phyloP scores from a whole-genome alignment of 2,113 vertebrate species.

The Semicossyphus pulcher region DNA sequence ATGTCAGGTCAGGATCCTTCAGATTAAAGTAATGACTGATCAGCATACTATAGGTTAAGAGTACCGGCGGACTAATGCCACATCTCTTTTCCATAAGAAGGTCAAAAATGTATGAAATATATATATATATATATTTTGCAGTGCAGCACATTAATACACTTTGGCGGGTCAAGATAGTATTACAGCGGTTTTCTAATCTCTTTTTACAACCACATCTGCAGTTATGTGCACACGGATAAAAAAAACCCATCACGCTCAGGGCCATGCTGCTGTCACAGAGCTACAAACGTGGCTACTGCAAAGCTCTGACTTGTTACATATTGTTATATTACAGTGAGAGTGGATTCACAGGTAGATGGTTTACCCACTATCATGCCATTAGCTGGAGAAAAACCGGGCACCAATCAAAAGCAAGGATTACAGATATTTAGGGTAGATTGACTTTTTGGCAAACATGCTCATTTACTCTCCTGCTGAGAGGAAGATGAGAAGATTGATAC shows the following conservation, averaged over 20 bases:
- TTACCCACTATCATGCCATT: slow-evolving; percentile 43
- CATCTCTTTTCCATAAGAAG: slow-evolving; percentile 8
- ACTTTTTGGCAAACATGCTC: not conserved
- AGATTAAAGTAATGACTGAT: slow-evolving; percentile 13
- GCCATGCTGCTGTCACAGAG: slow-evolving; percentile 33
- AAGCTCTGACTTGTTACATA: slow-evolving; percentile 35
- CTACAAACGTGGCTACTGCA: slow-evolving; percentile 30
- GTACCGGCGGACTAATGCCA: not conserved
- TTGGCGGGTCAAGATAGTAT: not conserved
- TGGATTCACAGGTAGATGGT: slow-evolving; percentile 57
- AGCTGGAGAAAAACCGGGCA: slow-evolving; percentile 39
- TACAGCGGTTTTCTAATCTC: slow-evolving; percentile 28
- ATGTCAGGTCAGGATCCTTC: slow-evolving; percentile 21
- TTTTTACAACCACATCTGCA: slow-evolving; percentile 18
- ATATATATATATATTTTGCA: slow-evolving; percentile 3
- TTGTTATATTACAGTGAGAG: slow-evolving; percentile 50
- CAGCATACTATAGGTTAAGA: not conserved
- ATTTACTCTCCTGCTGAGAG: not conserved
- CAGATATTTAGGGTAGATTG: slow-evolving; percentile 18
- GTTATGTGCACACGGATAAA: slow-evolving; percentile 26
- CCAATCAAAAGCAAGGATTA: slow-evolving; percentile 21
- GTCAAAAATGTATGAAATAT: not conserved
- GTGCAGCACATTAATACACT: slow-evolving; percentile 13
- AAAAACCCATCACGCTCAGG: slow-evolving; percentile 29
- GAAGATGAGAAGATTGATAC: not conserved